phyloP scores from a whole-genome alignment of 2,797 vertebrate genomes.

The Eulemur albifrons region DNA sequence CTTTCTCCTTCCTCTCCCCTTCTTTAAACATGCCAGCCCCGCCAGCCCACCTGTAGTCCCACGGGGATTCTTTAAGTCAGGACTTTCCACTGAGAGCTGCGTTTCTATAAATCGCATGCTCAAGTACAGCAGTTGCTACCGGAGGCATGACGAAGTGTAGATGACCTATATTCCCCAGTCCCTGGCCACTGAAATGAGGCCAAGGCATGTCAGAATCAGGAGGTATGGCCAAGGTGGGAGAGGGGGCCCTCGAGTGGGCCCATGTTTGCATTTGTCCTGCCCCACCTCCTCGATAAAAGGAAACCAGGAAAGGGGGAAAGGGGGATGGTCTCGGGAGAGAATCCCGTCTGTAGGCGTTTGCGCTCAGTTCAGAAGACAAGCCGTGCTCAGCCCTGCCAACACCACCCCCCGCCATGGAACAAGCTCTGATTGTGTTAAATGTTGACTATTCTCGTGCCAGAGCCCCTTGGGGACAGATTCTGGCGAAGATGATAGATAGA shows the following conservation, averaged over 20 bases:
- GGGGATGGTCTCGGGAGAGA: neutral
- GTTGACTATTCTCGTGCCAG: slow-evolving; percentile 11
- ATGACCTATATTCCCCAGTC: neutral
- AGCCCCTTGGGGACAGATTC: neutral
- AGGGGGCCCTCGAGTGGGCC: neutral
- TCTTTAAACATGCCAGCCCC: neutral
- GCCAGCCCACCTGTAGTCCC: neutral
- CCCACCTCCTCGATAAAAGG: neutral
- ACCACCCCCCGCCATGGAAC: neutral
- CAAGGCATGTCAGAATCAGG: neutral
- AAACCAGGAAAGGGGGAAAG: neutral
- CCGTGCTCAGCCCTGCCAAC: neutral
- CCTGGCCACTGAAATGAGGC: neutral
- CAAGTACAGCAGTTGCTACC: neutral
- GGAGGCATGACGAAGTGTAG: neutral
- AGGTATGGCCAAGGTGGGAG: neutral
- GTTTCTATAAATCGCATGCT: neutral
- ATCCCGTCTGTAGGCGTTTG: neutral
- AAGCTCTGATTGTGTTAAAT: slow-evolving; percentile 48
- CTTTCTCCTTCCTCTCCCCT: neutral
- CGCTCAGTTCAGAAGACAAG: neutral
- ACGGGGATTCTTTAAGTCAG: neutral
- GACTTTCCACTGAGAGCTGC: neutral
- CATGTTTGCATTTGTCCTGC: neutral
- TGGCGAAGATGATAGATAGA: slow-evolving; percentile 70